phyloP scores from a whole-genome alignment of 2,113 vertebrate genomes.

The Catagonus wagneri region DNA sequence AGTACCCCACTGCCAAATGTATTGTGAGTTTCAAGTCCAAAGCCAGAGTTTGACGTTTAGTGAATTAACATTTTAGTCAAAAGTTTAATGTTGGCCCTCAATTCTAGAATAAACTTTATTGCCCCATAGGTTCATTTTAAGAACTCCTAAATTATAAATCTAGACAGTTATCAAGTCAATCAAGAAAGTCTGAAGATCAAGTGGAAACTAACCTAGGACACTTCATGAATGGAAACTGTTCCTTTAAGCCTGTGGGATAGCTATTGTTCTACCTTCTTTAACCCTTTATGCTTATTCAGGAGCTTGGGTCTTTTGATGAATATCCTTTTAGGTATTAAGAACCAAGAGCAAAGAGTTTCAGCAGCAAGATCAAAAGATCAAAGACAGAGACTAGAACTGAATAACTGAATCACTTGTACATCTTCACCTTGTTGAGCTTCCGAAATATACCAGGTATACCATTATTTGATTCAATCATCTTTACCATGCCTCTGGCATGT shows the following conservation, averaged over 20 bases:
- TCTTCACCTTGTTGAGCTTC: not conserved
- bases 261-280: not conserved
- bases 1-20: not conserved
- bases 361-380: not conserved
- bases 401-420: not conserved
- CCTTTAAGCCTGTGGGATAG: not conserved
- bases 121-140: not conserved
- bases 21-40: not conserved
- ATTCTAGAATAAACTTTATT: not conserved
- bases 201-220: not conserved
- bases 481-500: not conserved
- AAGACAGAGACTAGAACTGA: not conserved
- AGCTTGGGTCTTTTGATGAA: not conserved
- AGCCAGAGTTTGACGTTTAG: not conserved
- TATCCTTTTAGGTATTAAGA: not conserved
- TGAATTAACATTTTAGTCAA: not conserved
- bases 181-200: not conserved
- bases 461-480: not conserved
- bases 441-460: accelerated
- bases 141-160: not conserved
- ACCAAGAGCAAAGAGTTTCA: not conserved
- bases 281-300: not conserved
- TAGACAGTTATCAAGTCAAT: not conserved
- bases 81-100: not conserved
- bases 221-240: not conserved